phyloP scores from a whole-genome alignment of 2,888 invertebrate genomes.

The Prosopocoilus inquinatus region DNA sequence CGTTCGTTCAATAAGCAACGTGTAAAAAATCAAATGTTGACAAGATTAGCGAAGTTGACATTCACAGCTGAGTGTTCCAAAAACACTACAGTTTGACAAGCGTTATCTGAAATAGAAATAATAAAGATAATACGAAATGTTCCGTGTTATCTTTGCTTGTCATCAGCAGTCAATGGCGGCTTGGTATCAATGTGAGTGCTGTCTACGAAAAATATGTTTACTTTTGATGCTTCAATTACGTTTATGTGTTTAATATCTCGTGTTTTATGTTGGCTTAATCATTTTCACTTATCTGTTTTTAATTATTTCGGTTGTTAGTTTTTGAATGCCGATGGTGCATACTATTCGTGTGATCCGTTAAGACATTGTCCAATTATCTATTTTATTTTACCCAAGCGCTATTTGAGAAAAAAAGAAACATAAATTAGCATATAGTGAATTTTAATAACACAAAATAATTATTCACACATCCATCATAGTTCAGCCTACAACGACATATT shows the following conservation, averaged over 20 bases:
- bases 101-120: slow-evolving; percentile 9
- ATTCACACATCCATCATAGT: too few species aligned
- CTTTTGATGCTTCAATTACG: slow-evolving; percentile 7
- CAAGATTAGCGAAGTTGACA: slow-evolving; percentile 1
- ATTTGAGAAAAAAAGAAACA: too few species aligned
- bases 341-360: too few species aligned
- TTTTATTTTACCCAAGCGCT: too few species aligned
- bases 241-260: background rate
- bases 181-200: slow-evolving; percentile 3
- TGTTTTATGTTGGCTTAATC: background rate
- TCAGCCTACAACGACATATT: too few species aligned
- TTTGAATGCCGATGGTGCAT: too few species aligned
- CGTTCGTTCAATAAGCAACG: background rate
- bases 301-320: too few species aligned
- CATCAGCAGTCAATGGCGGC: slow-evolving; percentile 9
- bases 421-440: too few species aligned
- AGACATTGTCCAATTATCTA: too few species aligned
- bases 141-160: slow-evolving; percentile 8
- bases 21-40: background rate
- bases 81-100: background rate
- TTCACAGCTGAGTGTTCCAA: background rate
- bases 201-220: slow-evolving; percentile 9
- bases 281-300: background rate
- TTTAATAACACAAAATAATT: too few species aligned
- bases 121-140: slow-evolving; percentile 10